Evolutionary conservation across 2,113 vertebrate species (phyloP).

Genomic region (Hemichromis elongatus): DNA sequence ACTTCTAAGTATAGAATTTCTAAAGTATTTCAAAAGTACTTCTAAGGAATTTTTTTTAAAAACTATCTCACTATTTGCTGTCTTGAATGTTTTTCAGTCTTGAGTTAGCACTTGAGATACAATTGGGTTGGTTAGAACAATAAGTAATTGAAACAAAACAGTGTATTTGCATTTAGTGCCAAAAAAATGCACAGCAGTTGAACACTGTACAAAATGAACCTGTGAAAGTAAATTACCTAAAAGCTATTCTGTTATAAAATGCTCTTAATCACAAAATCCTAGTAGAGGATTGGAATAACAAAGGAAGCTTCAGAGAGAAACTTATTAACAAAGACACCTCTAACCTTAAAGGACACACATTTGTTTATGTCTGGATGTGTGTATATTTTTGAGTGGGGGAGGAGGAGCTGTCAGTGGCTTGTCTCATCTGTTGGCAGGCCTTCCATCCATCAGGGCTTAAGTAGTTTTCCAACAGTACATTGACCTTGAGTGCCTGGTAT

Average conservation of each 20-base stretch:
- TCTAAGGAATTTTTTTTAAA: too few species aligned
- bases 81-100: too few species aligned
- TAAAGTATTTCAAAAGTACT: too few species aligned
- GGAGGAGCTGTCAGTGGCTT: conserved; percentile 78
- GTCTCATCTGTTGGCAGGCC: conserved; percentile 77
- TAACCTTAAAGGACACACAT: conserved; percentile 6
- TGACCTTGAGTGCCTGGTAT: conserved; percentile 96
- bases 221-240: not conserved
- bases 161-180: not conserved
- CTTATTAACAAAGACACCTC: not conserved
- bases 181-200: not conserved
- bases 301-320: not conserved
- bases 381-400: conserved; percentile 9
- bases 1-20: too few species aligned
- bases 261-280: not conserved
- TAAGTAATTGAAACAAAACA: not conserved
- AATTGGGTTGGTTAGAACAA: too few species aligned
- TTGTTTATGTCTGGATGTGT: not conserved
- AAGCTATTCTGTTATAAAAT: not conserved
- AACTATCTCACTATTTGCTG: too few species aligned
- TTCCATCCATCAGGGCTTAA: conserved; percentile 92
- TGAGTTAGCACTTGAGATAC: too few species aligned
- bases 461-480: conserved; percentile 97
- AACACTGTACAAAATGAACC: not conserved
- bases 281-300: not conserved